Evolutionary conservation across 1,140 invertebrate genomes (phyloP), one percentile per base, ranked within the genome.

Genomic region (Drosophila bifasciata): DNA sequence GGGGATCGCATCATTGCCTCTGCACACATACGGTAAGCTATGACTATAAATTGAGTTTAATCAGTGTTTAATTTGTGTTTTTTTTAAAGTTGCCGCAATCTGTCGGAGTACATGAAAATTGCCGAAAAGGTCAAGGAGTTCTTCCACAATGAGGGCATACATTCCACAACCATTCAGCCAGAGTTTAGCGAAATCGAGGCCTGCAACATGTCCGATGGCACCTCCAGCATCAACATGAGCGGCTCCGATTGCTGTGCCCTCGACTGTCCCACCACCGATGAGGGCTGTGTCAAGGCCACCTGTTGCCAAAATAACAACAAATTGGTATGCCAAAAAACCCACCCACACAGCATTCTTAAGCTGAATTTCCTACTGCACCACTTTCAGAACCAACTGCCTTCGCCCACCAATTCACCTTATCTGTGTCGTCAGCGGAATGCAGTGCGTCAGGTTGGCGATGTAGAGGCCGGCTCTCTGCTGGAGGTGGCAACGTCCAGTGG

Each of bases 61-160:
- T 15, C 32, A 60, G 13, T 36, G 11, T 21, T 67, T 46, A 45
- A 5, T 15, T 2, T 7, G 9, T 28, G 17, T 5, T 4, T 43
- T 17, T 4, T 43, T 17, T 11, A 9, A 13, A 96, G 96, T 67
- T 97, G 96, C 92, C 94, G 96, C 72, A 97, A 97, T 92, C 92
- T 97, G 51, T 96, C 95, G 0, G 96, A 97, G 86, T 97, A 97
- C 80, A 97, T 97, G 95, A 96, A 96, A 92, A 97, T 98, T 71
- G 97, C 97, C 1, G 97, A 98, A 92, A 97, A 97, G 92, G 97
- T 98, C 0, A 98, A 98, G 92, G 96, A 98, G 91, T 98, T 98
- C 93, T 98, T 98, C 91, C 96, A 97, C 85, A 97, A 97, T 91
- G 97, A 98, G 92, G 91, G 91, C 28, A 92, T 92, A 45, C 95